A percentile compares a stretch with the other conserved stretches of the same genome.
phyloP scores from a whole-genome alignment of 2,797 vertebrate species.

The Neopelma chrysocephalum region DNA sequence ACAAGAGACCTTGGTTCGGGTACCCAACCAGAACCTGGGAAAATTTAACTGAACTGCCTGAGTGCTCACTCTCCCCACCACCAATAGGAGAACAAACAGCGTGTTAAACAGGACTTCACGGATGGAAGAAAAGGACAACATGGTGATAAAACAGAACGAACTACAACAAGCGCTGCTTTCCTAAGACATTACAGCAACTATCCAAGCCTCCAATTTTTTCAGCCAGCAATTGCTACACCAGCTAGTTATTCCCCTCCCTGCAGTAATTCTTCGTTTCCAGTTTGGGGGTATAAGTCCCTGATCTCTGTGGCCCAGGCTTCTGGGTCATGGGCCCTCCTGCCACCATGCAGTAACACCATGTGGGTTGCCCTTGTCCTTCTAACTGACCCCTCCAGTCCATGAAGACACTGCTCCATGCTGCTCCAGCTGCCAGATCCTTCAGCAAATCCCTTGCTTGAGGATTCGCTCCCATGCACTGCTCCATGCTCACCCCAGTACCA shows the following conservation, averaged over 20 bases:
- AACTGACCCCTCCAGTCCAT: neutral
- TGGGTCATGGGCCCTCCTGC: neutral
- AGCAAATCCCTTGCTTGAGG: neutral
- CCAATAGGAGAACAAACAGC: neutral
- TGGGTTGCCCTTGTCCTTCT: neutral
- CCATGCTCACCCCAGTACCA: neutral
- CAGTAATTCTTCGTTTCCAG: neutral
- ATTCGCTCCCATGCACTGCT: neutral
- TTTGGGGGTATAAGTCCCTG: neutral
- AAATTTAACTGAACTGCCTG: neutral
- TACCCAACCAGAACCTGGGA: neutral
- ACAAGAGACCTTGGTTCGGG: neutral
- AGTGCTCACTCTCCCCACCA: neutral
- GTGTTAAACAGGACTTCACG: neutral
- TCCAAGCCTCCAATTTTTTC: neutral
- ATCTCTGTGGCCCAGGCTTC: neutral
- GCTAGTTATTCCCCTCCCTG: neutral
- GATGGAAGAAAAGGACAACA: neutral
- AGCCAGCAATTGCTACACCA: neutral
- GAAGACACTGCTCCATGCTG: neutral
- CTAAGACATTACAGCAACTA: neutral
- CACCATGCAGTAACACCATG: rapidly evolving
- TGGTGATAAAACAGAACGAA: neutral
- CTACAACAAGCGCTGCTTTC: neutral
- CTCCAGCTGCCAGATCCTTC: neutral